Percentiles rank a stretch among this genome's conserved stretches.
phyloP scores from a whole-genome alignment of 2,888 invertebrate species.

The Ectemnius cavifrons region DNA sequence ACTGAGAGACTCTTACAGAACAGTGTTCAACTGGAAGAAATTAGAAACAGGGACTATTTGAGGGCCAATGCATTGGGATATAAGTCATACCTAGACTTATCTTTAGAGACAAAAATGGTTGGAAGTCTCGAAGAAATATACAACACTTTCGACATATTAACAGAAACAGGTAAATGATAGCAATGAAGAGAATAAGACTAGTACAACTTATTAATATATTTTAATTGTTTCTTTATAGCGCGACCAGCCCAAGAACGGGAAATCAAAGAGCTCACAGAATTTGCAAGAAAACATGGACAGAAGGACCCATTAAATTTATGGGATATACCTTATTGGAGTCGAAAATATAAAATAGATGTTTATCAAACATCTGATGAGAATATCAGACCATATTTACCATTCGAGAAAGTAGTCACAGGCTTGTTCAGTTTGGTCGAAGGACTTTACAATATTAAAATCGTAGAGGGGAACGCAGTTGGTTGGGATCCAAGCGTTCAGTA shows the following conservation, averaged over 20 bases:
- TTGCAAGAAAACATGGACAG: slow-evolving; percentile 84
- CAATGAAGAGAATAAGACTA: background rate
- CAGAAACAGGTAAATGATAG: slow-evolving; percentile 79
- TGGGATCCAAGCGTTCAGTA: slow-evolving; percentile 94
- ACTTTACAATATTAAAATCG: slow-evolving; percentile 88
- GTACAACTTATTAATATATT: background rate
- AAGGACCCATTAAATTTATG: slow-evolving; percentile 84
- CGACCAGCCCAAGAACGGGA: slow-evolving; percentile 88
- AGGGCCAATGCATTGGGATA: slow-evolving; percentile 90
- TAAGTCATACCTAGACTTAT: slow-evolving; percentile 89
- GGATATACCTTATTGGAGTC: slow-evolving; percentile 93
- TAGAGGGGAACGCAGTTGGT: slow-evolving; percentile 82
- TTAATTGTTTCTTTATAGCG: slow-evolving; percentile 76
- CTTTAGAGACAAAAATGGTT: slow-evolving; percentile 97
- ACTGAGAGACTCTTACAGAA: slow-evolving; percentile 84
- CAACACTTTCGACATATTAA: slow-evolving; percentile 83
- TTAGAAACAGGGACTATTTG: slow-evolving; percentile 84
- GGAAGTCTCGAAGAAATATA: slow-evolving; percentile 87
- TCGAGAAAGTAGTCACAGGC: slow-evolving; percentile 88
- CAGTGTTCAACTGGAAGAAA: slow-evolving; percentile 87
- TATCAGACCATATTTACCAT: slow-evolving; percentile 89
- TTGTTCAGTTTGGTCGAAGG: slow-evolving; percentile 87
- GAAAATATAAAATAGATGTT: slow-evolving; percentile 78
- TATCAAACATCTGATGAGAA: slow-evolving; percentile 82
- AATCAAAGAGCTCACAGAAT: slow-evolving; percentile 84